Percentiles rank a stretch among this genome's conserved stretches.
Conservation (phyloP, 1,140 invertebrate species). For the Metaphire vulgaris region DNA sequence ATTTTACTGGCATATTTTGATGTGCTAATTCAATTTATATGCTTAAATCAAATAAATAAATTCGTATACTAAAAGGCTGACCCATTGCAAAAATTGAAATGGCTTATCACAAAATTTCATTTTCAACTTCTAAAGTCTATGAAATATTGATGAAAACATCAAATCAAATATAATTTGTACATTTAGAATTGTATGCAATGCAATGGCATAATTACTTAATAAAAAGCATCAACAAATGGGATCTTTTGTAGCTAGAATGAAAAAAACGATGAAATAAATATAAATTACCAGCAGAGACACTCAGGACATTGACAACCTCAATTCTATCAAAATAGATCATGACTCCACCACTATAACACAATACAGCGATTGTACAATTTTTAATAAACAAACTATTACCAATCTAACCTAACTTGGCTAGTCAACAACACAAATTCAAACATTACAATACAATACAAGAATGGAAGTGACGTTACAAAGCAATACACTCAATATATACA, state of each 20-base stretch:
- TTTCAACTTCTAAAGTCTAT: too few species aligned
- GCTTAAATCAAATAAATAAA: too few species aligned
- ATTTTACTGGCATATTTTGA: too few species aligned
- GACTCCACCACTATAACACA: constrained; percentile 68
- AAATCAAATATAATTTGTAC: neutral
- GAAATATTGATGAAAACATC: neutral
- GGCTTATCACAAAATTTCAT: too few species aligned
- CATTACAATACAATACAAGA: too few species aligned
- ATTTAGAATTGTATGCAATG: neutral
- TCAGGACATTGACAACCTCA: constrained; percentile 81
- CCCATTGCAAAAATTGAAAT: too few species aligned
- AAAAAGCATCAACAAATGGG: neutral
- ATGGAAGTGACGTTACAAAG: neutral
- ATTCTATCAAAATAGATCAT: constrained; percentile 91
- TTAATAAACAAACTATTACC: neutral
- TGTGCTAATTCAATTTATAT: too few species aligned
- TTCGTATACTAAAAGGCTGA: too few species aligned
- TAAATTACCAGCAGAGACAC: constrained; percentile 8
- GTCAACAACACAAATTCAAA: too few species aligned
- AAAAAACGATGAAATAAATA: neutral
- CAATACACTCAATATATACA: neutral
- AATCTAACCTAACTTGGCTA: neutral
- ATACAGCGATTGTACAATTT: neutral
- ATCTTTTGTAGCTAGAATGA: neutral
- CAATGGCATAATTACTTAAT: neutral